Evolutionary conservation across 2,888 invertebrate genomes (phyloP).

Genomic region (Pyrgus malvae): DNA sequence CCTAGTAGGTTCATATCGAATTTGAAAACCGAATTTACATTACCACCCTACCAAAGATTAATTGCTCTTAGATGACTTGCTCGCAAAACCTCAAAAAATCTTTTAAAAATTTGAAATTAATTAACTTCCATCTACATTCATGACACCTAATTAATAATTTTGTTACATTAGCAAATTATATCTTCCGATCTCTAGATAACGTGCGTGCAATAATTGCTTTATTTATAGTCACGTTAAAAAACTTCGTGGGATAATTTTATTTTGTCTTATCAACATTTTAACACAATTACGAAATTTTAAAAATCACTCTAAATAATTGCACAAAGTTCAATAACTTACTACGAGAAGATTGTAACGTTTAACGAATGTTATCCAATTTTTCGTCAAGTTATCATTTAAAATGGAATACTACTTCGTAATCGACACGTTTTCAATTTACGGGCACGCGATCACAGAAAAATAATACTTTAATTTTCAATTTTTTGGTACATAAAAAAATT

Average conservation of each 20-base stretch:
- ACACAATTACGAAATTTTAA: background rate
- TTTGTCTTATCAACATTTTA: background rate
- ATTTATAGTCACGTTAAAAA: background rate
- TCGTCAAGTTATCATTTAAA: conserved; percentile 20
- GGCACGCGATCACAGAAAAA: conserved; percentile 14
- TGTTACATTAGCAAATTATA: background rate
- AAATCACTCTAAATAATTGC: conserved; percentile 4
- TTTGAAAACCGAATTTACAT: too few relatives aligned
- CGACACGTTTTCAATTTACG: conserved; percentile 20
- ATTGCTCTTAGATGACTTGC: too few relatives aligned
- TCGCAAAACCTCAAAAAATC: too few relatives aligned
- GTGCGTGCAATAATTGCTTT: background rate
- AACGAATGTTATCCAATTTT: conserved; percentile 22
- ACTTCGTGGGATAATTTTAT: background rate
- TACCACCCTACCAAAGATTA: too few relatives aligned
- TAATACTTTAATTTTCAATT: conserved; percentile 10
- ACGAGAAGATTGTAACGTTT: conserved; percentile 10
- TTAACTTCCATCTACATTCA: too few relatives aligned
- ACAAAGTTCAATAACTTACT: conserved; percentile 16
- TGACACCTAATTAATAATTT: too few relatives aligned
- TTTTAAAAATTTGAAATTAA: too few relatives aligned
- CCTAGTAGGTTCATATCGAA: too few relatives aligned
- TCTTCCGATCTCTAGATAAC: too few relatives aligned
- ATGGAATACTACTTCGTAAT: conserved; percentile 9
- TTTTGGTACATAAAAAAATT: background rate